Percentiles rank a stretch among this genome's conserved stretches.
Evolutionary conservation across 2,113 vertebrate species (phyloP).

Genomic region (Syngnathus floridae): DNA sequence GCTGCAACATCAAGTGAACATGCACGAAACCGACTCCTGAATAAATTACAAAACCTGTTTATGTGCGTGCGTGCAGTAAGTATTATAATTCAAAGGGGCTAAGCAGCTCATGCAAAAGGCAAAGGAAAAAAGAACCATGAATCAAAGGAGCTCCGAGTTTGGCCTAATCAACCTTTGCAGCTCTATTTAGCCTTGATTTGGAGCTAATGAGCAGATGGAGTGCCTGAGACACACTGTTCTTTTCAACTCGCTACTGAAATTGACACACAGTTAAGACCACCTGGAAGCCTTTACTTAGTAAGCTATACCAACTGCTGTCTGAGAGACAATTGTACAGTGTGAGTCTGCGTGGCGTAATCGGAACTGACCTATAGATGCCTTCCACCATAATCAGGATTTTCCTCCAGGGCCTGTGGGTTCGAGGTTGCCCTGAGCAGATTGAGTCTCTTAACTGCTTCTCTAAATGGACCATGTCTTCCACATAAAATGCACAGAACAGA

Average conservation of each 20-base stretch:
- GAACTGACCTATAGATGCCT: constrained; percentile 86
- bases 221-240: constrained; percentile 54
- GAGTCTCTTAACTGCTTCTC: constrained; percentile 84
- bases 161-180: constrained; percentile 56
- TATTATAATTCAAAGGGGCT: not conserved
- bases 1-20: not conserved
- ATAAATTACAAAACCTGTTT: too few relatives aligned
- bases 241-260: constrained; percentile 43
- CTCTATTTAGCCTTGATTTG: constrained; percentile 65
- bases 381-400: constrained; percentile 94
- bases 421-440: constrained; percentile 81
- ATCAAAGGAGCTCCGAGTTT: constrained; percentile 41
- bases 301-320: constrained; percentile 10
- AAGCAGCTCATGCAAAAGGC: not conserved
- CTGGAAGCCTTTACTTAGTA: constrained; percentile 12
- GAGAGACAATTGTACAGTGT: not conserved
- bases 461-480: constrained; percentile 80
- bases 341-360: constrained; percentile 3
- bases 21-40: too few relatives aligned
- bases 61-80: not conserved
- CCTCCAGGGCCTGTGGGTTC: constrained; percentile 84
- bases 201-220: constrained; percentile 69
- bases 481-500: constrained; percentile 24
- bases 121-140: constrained; percentile 32
- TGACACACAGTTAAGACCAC: constrained; percentile 27